Evolutionary conservation across 2,888 invertebrate genomes (phyloP).

Genomic region (Cheilosia grossa): DNA sequence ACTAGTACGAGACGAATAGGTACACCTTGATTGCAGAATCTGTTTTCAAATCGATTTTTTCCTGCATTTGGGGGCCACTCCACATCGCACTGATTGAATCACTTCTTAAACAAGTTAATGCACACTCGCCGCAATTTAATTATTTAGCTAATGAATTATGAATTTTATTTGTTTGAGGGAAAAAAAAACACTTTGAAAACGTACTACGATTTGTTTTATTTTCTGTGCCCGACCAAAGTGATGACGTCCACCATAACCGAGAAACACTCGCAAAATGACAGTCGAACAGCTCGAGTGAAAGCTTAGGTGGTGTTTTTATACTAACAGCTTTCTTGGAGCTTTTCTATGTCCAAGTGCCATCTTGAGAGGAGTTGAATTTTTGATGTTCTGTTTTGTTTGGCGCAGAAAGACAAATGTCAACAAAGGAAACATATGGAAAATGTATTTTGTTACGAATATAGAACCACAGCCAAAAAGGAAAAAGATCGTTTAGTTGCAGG

Average conservation of each 20-base stretch:
- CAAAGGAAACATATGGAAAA: constrained; percentile 5
- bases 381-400: constrained; percentile 23
- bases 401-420: constrained; percentile 22
- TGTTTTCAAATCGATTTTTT: constrained; percentile 70
- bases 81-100: constrained; percentile 55
- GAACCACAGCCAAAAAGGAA: too few species aligned
- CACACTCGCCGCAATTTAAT: constrained; percentile 13
- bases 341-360: constrained; percentile 9
- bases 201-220: constrained; percentile 35
- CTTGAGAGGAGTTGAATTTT: background rate
- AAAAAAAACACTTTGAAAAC: constrained; percentile 44
- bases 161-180: constrained; percentile 29
- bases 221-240: constrained; percentile 50
- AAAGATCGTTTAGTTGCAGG: background rate
- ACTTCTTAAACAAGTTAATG: constrained; percentile 35
- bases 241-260: constrained; percentile 69
- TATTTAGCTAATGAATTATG: constrained; percentile 5
- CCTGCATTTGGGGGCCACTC: constrained; percentile 56
- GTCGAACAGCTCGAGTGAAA: constrained; percentile 40
- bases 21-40: constrained; percentile 65
- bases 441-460: constrained; percentile 32
- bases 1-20: constrained; percentile 50
- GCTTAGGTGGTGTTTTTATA: constrained; percentile 7
- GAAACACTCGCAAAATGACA: constrained; percentile 71
- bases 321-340: constrained; percentile 27